Evolutionary conservation across 2,888 invertebrate genomes (phyloP), one percentile per base, ranked within the genome.

Genomic region (Saturnia japonica): DNA sequence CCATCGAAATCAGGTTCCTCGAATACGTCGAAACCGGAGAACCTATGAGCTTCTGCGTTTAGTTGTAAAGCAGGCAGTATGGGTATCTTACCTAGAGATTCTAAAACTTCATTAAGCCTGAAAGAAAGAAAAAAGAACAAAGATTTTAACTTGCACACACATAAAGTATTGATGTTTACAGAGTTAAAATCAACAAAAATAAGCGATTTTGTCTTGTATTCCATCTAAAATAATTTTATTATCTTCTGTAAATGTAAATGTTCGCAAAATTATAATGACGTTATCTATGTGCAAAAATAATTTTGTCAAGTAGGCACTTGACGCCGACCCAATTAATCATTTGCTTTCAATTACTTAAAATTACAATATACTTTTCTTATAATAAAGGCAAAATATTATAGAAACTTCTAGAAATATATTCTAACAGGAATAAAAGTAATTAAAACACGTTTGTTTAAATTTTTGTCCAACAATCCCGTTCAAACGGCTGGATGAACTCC

Each of bases 11-110:
- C 92, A 0, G 93, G 93, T 73, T 94, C 95, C 70, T 95, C 95
- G 68, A 95, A 94, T 47, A 95, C 95, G 80, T 95, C 95, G 77
- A 95, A 95, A 0, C 95, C 95, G 47, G 95, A 95, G 80, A 95
- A 95, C 70, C 94, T 82, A 78, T 95, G 95, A 34, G 95, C 94
- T 77, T 95, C 95, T 0, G 96, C 96, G 77, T 95, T 94, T 54
- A 95, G 90, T 80, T 96, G 95, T 60, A 98, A 91, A 19, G 96
- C 96, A 0, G 97, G 96, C 75, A 98, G 90, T 74, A 99, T 96
- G 22, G 98, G 98, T 78, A 99, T 98, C 87, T 96, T 96, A 71
- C 96, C 95, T 73, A 99, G 92, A 74, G 96, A 95, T 75, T 95
- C 95, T 79, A 98, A 91, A 81, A 98, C 97, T 72, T 95, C 94